phyloP scores from a whole-genome alignment of 2,113 vertebrate species.

The Chrysemys picta region DNA sequence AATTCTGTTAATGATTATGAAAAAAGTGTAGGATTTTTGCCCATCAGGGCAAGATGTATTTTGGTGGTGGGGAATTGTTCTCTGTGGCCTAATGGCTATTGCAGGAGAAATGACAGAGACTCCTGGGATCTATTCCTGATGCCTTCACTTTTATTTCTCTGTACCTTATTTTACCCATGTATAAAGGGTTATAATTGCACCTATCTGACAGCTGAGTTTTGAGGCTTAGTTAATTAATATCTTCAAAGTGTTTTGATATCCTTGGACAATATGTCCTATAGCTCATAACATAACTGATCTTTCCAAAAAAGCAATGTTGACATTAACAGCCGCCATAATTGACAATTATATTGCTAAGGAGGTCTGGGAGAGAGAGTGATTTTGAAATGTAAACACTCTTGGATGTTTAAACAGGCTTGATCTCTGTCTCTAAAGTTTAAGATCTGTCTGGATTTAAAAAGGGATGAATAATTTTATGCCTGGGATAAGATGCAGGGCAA shows the following conservation, averaged over 20 bases:
- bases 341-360: constrained; percentile 42
- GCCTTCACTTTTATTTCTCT: constrained; percentile 29
- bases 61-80: not conserved
- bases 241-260: constrained; percentile 7
- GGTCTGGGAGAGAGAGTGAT: not conserved
- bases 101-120: not conserved
- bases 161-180: constrained; percentile 25
- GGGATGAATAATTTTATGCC: not conserved
- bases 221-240: constrained; percentile 50
- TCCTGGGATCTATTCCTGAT: not conserved
- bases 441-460: constrained; percentile 4
- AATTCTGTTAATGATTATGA: not conserved
- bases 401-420: not conserved
- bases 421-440: constrained; percentile 9
- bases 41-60: not conserved
- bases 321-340: constrained; percentile 44
- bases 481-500: not conserved
- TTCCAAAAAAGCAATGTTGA: constrained; percentile 47
- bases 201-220: not conserved
- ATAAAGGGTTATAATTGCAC: not conserved
- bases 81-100: not conserved
- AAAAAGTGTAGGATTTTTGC: not conserved
- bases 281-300: constrained; percentile 16
- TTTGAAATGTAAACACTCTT: constrained; percentile 35
- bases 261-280: constrained; percentile 17